Evolutionary conservation across 2,888 invertebrate genomes (phyloP).

Genomic region (Diaperis boleti): DNA sequence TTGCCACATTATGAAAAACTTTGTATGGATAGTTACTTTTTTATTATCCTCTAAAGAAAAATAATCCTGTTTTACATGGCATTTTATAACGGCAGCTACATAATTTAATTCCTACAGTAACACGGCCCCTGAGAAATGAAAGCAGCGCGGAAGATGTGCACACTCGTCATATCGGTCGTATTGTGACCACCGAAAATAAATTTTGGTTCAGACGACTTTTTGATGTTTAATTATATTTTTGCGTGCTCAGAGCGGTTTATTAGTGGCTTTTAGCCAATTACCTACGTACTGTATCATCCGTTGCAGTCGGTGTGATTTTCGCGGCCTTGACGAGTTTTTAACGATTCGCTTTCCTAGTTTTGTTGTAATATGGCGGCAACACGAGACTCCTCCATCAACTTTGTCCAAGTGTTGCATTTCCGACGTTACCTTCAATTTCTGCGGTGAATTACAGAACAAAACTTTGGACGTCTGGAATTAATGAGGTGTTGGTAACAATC

Average conservation of each 20-base stretch:
- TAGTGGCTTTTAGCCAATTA: slow-evolving; percentile 56
- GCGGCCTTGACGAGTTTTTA: slow-evolving; percentile 30
- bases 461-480: slow-evolving; percentile 1
- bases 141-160: slow-evolving; percentile 9
- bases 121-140: slow-evolving; percentile 29
- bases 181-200: background rate
- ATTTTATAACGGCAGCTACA: slow-evolving; percentile 35
- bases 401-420: slow-evolving; percentile 24
- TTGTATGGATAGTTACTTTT: slow-evolving; percentile 31
- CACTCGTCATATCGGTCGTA: slow-evolving; percentile 6
- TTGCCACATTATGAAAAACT: slow-evolving; percentile 19
- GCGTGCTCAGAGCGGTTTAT: slow-evolving; percentile 55
- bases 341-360: slow-evolving; percentile 25
- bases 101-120: slow-evolving; percentile 34
- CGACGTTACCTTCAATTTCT: no score
- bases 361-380: slow-evolving; percentile 43
- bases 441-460: slow-evolving; percentile 9
- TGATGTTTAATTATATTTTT: slow-evolving; percentile 61
- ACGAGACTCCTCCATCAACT: slow-evolving; percentile 43
- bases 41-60: slow-evolving; percentile 41
- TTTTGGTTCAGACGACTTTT: slow-evolving; percentile 54
- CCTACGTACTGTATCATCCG: slow-evolving; percentile 50
- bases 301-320: slow-evolving; percentile 50
- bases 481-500: slow-evolving; percentile 42
- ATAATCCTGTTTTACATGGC: slow-evolving; percentile 39